phyloP scores from a whole-genome alignment of 2,888 invertebrate genomes.

The Lasioglossum leucozonium region DNA sequence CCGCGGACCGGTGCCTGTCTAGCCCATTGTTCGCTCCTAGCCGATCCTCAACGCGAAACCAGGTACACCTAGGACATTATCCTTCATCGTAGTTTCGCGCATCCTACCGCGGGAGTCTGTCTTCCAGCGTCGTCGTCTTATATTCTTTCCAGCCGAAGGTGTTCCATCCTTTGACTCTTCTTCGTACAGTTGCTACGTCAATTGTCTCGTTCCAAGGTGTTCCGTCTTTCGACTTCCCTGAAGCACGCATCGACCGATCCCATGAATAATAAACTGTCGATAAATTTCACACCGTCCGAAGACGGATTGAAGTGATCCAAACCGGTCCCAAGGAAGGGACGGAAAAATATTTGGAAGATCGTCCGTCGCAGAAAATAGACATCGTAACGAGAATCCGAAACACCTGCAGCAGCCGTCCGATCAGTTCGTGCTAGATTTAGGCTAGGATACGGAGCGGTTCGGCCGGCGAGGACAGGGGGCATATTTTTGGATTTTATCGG shows the following conservation, averaged over 20 bases:
- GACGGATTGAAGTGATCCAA: too few relatives aligned
- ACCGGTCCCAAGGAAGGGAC: not conserved
- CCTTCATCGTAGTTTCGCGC: constrained; percentile 1
- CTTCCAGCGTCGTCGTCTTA: not conserved
- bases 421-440: constrained; percentile 35
- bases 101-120: not conserved
- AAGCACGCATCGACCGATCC: too few relatives aligned
- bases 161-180: not conserved
- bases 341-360: not conserved
- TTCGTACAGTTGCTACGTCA: fast-evolving
- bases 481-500: constrained; percentile 66
- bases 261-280: too few relatives aligned
- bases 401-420: not conserved
- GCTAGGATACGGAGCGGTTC: constrained; percentile 16
- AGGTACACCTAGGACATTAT: not conserved
- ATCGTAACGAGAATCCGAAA: not conserved
- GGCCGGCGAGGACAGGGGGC: constrained; percentile 35
- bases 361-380: not conserved
- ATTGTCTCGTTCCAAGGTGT: not conserved
- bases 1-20: not conserved
- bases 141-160: not conserved
- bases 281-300: too few relatives aligned
- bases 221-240: not conserved
- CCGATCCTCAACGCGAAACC: not conserved
- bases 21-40: not conserved